A percentile compares a stretch with the other conserved stretches of the same genome.
Conservation (phyloP, 2,113 vertebrate species). For the Silurus asotus region DNA sequence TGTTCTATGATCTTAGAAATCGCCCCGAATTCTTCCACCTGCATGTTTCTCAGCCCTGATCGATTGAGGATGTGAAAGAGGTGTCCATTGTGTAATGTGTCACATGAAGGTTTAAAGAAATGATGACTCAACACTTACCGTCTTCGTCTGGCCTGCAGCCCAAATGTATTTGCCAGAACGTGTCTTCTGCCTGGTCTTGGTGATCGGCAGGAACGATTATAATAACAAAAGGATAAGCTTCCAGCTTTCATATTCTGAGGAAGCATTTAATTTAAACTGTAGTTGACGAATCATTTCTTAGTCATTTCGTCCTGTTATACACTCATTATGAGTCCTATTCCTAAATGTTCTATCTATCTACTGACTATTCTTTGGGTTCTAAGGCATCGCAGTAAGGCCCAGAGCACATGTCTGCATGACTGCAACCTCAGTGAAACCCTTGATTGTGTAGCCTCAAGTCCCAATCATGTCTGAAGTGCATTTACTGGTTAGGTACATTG, state of each 20-base stretch:
- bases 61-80: neutral
- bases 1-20: too few species aligned
- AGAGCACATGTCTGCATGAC: neutral
- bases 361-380: neutral
- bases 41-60: neutral
- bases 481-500: neutral
- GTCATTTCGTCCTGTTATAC: neutral
- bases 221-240: neutral
- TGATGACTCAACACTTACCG: neutral
- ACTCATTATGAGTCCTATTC: neutral
- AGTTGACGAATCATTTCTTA: neutral
- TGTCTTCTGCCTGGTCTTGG: neutral
- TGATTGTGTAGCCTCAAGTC: neutral
- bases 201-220: neutral
- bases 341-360: neutral
- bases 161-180: neutral
- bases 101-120: neutral
- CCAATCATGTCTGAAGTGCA: neutral
- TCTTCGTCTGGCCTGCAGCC: neutral
- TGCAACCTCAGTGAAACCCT: neutral
- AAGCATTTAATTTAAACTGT: neutral
- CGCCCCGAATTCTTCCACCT: too few species aligned
- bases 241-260: too few species aligned
- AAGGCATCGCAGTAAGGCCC: neutral
- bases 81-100: neutral